A percentile compares a stretch with the other conserved stretches of the same genome.
Evolutionary conservation across 2,797 vertebrate species (phyloP).

Genomic region (Xenentodon cancila): DNA sequence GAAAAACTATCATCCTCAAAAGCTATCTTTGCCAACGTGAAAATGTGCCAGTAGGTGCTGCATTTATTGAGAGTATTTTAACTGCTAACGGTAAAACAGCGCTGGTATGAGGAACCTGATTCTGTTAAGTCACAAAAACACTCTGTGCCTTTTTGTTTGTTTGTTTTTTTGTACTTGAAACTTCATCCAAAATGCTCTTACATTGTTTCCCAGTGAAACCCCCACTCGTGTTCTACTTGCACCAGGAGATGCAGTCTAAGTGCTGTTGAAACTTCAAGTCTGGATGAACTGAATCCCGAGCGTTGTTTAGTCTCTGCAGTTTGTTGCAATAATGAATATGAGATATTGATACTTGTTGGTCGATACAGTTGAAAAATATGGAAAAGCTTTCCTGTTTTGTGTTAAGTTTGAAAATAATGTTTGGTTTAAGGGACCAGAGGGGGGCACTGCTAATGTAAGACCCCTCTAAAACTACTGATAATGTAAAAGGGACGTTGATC

Average conservation of each 20-base stretch:
- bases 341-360: slow-evolving; percentile 38
- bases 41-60: slow-evolving; percentile 47
- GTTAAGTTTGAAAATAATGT: slow-evolving; percentile 55
- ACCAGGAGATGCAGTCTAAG: slow-evolving; percentile 22
- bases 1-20: slow-evolving; percentile 32
- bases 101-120: too few relatives aligned
- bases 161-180: slow-evolving; percentile 70
- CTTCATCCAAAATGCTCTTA: slow-evolving; percentile 30
- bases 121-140: too few relatives aligned
- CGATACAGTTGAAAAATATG: slow-evolving; percentile 38
- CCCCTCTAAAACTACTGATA: slow-evolving; percentile 79
- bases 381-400: slow-evolving; percentile 31
- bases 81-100: too few relatives aligned
- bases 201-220: slow-evolving; percentile 11
- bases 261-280: slow-evolving; percentile 30
- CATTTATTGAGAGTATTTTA: slow-evolving; percentile 39
- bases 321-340: slow-evolving; percentile 47
- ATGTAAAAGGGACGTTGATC: slow-evolving; percentile 63
- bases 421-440: slow-evolving; percentile 65
- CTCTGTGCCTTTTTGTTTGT: slow-evolving; percentile 53
- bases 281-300: slow-evolving; percentile 37
- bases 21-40: slow-evolving; percentile 45
- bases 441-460: slow-evolving; percentile 47
- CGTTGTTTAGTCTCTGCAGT: slow-evolving; percentile 32
- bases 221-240: slow-evolving; percentile 1